Conservation (phyloP, 2,888 invertebrate species). For the Morpho achilles region DNA sequence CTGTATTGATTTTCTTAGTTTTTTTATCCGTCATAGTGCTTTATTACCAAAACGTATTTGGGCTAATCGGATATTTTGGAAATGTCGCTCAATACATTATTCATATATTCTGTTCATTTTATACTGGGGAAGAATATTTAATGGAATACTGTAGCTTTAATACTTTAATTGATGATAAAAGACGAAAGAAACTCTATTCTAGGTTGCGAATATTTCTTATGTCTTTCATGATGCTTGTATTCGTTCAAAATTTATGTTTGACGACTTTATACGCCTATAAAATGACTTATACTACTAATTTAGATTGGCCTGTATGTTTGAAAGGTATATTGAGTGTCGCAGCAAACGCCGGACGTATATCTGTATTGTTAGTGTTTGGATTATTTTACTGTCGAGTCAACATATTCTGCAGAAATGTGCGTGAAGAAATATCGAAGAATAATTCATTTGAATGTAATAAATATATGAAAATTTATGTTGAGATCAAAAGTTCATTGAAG, state of each 20-base stretch:
- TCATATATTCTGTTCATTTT: too few relatives aligned
- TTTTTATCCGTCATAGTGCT: neutral
- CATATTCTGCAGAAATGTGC: constrained; percentile 4
- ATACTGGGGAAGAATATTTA: too few relatives aligned
- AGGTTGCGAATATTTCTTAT: neutral
- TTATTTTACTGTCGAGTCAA: constrained; percentile 2
- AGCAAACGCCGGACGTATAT: neutral
- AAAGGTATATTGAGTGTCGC: neutral
- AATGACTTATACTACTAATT: too few relatives aligned
- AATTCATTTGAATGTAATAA: too few relatives aligned
- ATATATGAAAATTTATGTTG: too few relatives aligned
- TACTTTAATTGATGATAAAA: too few relatives aligned
- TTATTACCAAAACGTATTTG: neutral
- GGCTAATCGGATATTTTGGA: neutral
- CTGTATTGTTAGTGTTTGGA: neutral
- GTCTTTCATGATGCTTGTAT: neutral
- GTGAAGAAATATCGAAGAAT: neutral
- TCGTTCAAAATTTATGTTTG: neutral
- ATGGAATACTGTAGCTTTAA: too few relatives aligned
- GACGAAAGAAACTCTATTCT: too few relatives aligned
- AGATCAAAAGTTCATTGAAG: too few relatives aligned
- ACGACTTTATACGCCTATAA: too few relatives aligned
- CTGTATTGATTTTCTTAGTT: neutral
- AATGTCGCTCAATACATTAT: too few relatives aligned
- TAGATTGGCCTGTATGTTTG: too few relatives aligned